Evolutionary conservation across 2,888 invertebrate species (phyloP).

Genomic region (Charanyca ferruginea): DNA sequence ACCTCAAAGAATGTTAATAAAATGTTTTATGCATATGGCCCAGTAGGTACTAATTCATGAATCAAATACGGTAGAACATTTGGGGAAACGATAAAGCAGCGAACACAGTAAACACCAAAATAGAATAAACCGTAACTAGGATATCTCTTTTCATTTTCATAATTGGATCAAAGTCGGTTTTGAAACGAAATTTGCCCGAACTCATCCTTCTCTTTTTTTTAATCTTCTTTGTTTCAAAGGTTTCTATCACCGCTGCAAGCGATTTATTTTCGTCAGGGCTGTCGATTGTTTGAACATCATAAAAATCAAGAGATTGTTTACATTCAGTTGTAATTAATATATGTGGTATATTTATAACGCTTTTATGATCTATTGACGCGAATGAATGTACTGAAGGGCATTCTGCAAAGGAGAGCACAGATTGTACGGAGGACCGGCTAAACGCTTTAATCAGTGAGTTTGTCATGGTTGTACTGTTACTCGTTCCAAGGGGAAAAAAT

Average conservation of each 20-base stretch:
- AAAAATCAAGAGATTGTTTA: conserved; percentile 29
- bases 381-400: conserved; percentile 64
- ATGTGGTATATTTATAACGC: conserved; percentile 64
- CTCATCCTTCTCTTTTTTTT: conserved; percentile 42
- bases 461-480: conserved; percentile 69
- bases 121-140: conserved; percentile 85
- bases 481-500: conserved; percentile 66
- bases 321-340: conserved; percentile 32
- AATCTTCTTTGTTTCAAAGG: conserved; percentile 35
- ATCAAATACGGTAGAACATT: conserved; percentile 63
- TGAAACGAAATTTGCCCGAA: conserved; percentile 45
- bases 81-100: conserved; percentile 85
- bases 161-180: conserved; percentile 72
- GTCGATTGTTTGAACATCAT: conserved; percentile 45
- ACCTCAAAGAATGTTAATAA: background rate
- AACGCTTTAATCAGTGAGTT: conserved; percentile 70
- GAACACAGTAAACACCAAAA: conserved; percentile 85
- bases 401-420: conserved; percentile 69
- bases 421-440: conserved; percentile 73
- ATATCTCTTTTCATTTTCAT: conserved; percentile 85
- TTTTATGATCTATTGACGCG: conserved; percentile 51
- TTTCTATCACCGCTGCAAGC: conserved; percentile 33
- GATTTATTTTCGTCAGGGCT: conserved; percentile 40
- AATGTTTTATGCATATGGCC: conserved; percentile 12
- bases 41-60: background rate